Conservation (phyloP, 1,140 invertebrate species). For the Hypothenemus hampei region DNA sequence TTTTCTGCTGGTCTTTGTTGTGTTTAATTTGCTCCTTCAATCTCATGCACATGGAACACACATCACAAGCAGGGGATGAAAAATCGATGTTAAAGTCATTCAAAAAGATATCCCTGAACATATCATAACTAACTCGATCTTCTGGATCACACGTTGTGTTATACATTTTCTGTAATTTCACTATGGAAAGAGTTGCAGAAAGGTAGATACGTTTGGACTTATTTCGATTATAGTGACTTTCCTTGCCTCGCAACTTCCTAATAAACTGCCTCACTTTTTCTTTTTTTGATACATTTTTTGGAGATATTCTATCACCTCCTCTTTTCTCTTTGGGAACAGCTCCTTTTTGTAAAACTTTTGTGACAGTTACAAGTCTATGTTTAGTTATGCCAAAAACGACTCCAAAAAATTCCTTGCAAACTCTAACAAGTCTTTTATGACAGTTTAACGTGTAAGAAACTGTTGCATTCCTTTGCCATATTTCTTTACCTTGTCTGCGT, state of each 20-base stretch:
- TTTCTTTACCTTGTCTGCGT: too few relatives aligned
- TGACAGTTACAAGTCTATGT: conserved; percentile 24
- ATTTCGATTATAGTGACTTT: conserved; percentile 27
- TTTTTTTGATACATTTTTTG: conserved; percentile 19
- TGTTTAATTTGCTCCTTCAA: conserved; percentile 20
- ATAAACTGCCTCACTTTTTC: conserved; percentile 18
- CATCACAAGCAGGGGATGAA: conserved; percentile 19
- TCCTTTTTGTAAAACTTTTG: conserved; percentile 14
- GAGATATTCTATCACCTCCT: conserved; percentile 16
- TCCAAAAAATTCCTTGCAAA: conserved; percentile 14
- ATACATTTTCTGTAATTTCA: conserved; percentile 16
- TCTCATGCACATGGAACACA: conserved; percentile 18
- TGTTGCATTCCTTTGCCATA: too few relatives aligned
- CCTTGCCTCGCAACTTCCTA: conserved; percentile 18
- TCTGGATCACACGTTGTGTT: conserved; percentile 12
- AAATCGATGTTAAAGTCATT: conserved; percentile 25
- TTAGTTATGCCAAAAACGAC: conserved; percentile 11
- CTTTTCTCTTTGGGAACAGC: conserved; percentile 16
- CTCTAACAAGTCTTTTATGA: conserved; percentile 4
- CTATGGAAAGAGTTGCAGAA: conserved; percentile 6
- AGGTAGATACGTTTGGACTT: conserved; percentile 23
- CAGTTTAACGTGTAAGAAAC: too few relatives aligned
- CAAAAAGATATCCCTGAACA: conserved; percentile 24
- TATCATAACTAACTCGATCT: conserved; percentile 14
- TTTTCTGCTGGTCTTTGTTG: conserved; percentile 8